A percentile compares a stretch with the other conserved stretches of the same genome.
Evolutionary conservation across 2,888 invertebrate species (phyloP).

Genomic region (Clunio marinus): DNA sequence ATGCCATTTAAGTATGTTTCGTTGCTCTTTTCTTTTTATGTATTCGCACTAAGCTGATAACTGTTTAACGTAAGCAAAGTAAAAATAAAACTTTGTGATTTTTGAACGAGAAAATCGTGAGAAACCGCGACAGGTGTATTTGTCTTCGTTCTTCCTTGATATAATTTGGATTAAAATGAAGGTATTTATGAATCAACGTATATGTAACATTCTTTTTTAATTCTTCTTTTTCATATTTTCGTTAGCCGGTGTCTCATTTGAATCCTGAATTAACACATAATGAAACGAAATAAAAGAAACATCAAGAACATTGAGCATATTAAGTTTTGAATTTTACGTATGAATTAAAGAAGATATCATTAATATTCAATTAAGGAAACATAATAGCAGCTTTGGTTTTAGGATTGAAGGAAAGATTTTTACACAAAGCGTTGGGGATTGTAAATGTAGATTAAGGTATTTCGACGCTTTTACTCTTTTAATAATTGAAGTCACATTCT

Average conservation of each 20-base stretch:
- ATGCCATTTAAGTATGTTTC: background rate
- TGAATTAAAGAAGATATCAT: slow-evolving; percentile 5
- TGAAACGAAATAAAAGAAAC: background rate
- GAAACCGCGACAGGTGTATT: slow-evolving; percentile 24
- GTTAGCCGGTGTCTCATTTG: too few species aligned
- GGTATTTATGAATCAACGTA: slow-evolving; percentile 15
- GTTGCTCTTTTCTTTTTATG: background rate
- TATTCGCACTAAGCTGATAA: background rate
- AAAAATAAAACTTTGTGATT: background rate
- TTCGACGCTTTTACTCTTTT: too few species aligned
- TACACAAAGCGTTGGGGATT: too few species aligned
- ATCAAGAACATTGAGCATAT: background rate
- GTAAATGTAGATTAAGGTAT: too few species aligned
- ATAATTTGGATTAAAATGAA: slow-evolving; percentile 10
- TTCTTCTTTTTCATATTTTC: background rate
- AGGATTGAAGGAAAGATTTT: background rate
- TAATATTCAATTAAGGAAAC: slow-evolving; percentile 28
- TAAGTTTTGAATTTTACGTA: background rate
- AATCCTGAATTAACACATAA: slow-evolving; percentile 18
- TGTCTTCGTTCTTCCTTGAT: background rate
- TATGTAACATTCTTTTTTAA: background rate
- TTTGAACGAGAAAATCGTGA: slow-evolving; percentile 25
- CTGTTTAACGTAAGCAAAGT: background rate
- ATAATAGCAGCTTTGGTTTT: background rate
- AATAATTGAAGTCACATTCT: too few species aligned